Evolutionary conservation across 2,797 vertebrate species (phyloP), one percentile per base, ranked within the genome.

Genomic region (Manis pentadactyla): DNA sequence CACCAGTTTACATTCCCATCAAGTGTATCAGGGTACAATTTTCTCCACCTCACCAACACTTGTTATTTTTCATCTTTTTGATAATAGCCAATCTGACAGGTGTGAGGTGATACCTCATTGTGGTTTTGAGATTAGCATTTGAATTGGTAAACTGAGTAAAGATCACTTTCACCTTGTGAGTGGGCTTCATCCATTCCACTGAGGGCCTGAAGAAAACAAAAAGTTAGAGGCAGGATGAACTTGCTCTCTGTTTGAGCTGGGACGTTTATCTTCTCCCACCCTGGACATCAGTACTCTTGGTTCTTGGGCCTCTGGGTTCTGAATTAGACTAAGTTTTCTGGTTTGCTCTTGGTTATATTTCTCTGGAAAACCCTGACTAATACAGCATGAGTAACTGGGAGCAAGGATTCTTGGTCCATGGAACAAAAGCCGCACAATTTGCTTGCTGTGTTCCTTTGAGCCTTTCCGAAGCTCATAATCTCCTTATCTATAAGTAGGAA

Each of bases 271-370:
- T 14, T 77, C 59, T 86, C 31, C 49, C 11, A 37, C 49, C 23
- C 49, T 0, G 0, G 11, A 77, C 13, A 57, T 8, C 19, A 4
- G 27, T 25, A 39, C 21, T 77, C 7, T 66, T 51, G 34, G 23
- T 42, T 88, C 42, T 34, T 10, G 31, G 64, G 18, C 34, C 10
- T 61, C n/a, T 63, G 68, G n/a, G 61, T 15, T 61, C 12, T 75
- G 61, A 82, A 34, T 29, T 27, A 61, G 23, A 59, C 6, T 3
- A 10, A 31, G 29, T 88, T 77, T 53, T 13, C 39, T 42, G 1
- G 8, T 23, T 74, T 27, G 15, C 27, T 31, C 10, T 39, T 25
- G 51, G 39, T 59, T 71, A 31, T 5, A 39, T 77, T 83, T 87
- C 77, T 92, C 69, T 3, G 34, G 69, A 59, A 51, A 91, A 17